Conservation (phyloP, 2,888 invertebrate species). For the Agrotis clavis region DNA sequence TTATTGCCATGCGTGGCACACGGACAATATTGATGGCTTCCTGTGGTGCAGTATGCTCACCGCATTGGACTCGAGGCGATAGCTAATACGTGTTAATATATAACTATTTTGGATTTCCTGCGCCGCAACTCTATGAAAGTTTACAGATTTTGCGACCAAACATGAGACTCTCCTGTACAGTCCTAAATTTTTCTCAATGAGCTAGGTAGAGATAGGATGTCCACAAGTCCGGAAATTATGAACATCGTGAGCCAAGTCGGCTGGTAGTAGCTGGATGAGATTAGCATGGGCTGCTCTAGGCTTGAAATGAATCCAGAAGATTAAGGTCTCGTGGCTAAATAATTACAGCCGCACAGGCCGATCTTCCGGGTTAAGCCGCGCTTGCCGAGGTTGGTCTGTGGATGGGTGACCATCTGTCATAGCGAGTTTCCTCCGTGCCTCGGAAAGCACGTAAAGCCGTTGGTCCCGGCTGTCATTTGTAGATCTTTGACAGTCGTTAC, state of each 20-base stretch:
- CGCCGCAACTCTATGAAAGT: not conserved
- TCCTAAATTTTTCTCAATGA: no score
- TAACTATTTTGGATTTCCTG: not conserved
- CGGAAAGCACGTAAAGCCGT: no score
- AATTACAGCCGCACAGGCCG: no score
- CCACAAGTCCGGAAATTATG: not conserved
- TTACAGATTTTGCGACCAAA: no score
- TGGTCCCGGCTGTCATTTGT: no score
- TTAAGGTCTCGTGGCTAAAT: not conserved
- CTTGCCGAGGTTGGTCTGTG: no score
- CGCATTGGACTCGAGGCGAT: slow-evolving; percentile 33
- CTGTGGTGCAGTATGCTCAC: slow-evolving; percentile 64
- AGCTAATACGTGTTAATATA: slow-evolving; percentile 14
- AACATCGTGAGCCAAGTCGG: not conserved
- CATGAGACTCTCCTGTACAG: no score
- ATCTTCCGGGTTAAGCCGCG: no score
- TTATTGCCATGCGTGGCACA: slow-evolving; percentile 73
- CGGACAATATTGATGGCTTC: slow-evolving; percentile 77
- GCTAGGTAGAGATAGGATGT: not conserved
- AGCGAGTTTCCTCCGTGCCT: no score
- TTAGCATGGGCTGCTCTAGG: not conserved
- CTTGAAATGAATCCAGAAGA: not conserved
- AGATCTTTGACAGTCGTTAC: no score
- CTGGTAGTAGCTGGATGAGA: not conserved
- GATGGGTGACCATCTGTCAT: no score